phyloP scores from a whole-genome alignment of 2,113 vertebrate species.

The Sarotherodon lohbergeri region DNA sequence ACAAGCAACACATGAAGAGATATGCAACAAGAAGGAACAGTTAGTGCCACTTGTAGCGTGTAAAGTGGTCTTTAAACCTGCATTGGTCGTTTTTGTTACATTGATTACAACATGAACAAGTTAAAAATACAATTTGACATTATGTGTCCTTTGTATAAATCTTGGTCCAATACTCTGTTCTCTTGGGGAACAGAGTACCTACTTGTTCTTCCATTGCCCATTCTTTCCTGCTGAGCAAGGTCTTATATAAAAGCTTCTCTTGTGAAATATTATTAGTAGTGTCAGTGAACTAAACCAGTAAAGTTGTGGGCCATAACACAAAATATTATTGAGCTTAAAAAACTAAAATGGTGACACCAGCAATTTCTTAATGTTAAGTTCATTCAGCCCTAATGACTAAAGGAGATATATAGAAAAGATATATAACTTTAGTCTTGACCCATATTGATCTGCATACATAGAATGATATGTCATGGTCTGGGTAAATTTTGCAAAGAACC shows the following conservation, averaged over 20 bases:
- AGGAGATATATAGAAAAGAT: background rate
- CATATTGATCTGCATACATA: background rate
- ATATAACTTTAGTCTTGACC: background rate
- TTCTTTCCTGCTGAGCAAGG: background rate
- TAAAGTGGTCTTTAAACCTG: background rate
- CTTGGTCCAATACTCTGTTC: background rate
- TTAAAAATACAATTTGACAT: background rate
- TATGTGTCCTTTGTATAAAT: background rate
- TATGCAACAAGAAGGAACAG: background rate
- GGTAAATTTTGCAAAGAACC: background rate
- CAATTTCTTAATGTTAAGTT: background rate
- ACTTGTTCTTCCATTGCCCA: background rate
- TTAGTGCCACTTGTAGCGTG: background rate
- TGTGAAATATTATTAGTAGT: background rate
- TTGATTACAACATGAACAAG: background rate
- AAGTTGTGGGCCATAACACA: background rate
- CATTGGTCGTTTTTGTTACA: background rate
- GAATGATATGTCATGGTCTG: background rate
- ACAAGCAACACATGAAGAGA: background rate
- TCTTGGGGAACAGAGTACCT: background rate
- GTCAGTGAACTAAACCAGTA: background rate
- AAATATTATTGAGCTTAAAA: background rate
- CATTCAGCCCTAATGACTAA: background rate
- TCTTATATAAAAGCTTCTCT: background rate
- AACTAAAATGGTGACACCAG: background rate